These are phyloP conservation scores for Desoria tigrina DNA, from an alignment of 2,888 invertebrate species.

Conservation along the genomic window DNA sequence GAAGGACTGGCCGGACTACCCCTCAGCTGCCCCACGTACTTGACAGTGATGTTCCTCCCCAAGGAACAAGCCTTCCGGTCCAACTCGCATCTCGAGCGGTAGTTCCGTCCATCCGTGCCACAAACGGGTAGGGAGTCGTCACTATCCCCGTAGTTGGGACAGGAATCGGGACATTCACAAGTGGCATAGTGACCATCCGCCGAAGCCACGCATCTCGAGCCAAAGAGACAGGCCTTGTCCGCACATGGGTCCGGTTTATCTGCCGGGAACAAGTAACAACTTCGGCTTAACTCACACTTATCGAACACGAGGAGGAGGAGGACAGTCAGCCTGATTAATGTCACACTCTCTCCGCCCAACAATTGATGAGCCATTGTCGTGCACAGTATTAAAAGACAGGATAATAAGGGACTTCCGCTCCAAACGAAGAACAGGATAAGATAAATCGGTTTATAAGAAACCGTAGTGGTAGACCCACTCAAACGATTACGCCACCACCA, in stretches of 20 bases:
- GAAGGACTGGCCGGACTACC: no score
- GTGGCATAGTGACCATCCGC: constrained; percentile 50
- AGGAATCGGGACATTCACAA: constrained; percentile 61
- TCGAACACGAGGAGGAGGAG: not conserved
- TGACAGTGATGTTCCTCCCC: constrained; percentile 73
- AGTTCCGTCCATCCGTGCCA: constrained; percentile 59
- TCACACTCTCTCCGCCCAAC: no score
- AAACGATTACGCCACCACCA: no score
- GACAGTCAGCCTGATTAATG: not conserved
- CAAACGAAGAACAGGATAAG: no score
- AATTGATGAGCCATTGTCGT: no score
- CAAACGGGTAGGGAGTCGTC: constrained; percentile 77
- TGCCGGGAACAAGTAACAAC: constrained; percentile 60
- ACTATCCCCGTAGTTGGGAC: constrained; percentile 81
- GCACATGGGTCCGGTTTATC: constrained; percentile 73
- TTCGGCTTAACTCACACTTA: not conserved
- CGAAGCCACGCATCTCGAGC: constrained; percentile 67
- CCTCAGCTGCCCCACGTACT: constrained; percentile 79
- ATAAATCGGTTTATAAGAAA: no score
- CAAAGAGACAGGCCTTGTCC: constrained; percentile 68
- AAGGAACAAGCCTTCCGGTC: constrained; percentile 75
- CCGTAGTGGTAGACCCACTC: no score
- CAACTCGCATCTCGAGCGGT: constrained; percentile 82
- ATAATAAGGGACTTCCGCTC: no score
- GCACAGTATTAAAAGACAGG: no score